These are phyloP conservation scores for Tetrao urogallus DNA, from an alignment of 2,113 vertebrate genomes.

Conservation along the genomic window DNA sequence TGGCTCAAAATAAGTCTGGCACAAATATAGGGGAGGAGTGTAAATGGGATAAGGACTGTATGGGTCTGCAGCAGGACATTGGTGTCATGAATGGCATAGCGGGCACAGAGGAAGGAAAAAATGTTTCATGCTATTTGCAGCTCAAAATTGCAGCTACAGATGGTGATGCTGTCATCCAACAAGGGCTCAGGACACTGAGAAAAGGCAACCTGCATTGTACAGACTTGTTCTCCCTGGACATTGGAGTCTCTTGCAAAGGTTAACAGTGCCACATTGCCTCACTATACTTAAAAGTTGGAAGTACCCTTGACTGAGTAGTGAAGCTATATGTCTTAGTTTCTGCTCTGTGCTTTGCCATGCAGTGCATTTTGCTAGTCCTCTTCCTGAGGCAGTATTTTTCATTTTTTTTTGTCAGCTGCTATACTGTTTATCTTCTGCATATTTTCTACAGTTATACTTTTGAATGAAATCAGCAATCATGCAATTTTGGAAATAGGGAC, in stretches of 20 bases:
- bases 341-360: background rate
- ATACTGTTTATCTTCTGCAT: background rate
- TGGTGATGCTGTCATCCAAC: constrained; percentile 30
- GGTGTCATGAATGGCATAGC: constrained; percentile 79
- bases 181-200: background rate
- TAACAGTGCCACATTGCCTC: background rate
- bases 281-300: background rate
- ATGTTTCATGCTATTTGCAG: constrained; percentile 82
- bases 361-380: background rate
- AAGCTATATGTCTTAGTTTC: background rate
- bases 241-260: background rate
- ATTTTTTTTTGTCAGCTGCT: background rate
- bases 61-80: constrained; percentile 68
- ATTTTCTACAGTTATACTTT: background rate
- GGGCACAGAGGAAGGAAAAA: constrained; percentile 75
- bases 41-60: constrained; percentile 47
- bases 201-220: background rate
- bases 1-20: constrained; percentile 78
- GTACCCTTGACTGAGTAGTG: background rate
- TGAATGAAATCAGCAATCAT: background rate
- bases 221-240: background rate
- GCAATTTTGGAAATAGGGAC: accelerated
- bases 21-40: constrained; percentile 42
- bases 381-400: background rate
- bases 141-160: constrained; percentile 76